These are phyloP conservation scores for Drosophila subobscura DNA, from an alignment of 1,140 invertebrate genomes.

Conservation along the genomic window DNA sequence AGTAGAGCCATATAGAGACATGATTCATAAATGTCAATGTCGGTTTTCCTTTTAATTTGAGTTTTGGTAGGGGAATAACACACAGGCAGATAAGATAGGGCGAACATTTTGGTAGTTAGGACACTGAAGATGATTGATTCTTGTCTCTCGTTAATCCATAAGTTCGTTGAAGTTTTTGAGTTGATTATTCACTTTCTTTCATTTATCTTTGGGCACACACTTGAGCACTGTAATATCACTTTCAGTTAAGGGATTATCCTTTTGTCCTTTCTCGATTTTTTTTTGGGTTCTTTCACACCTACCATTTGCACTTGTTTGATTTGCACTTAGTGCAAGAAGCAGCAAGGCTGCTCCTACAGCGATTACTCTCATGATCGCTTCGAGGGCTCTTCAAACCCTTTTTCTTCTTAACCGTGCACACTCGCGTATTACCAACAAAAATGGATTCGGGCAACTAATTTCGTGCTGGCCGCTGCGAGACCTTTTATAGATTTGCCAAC, in stretches of 20 bases:
- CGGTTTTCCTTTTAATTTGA: slow-evolving; percentile 12
- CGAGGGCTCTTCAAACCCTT: slow-evolving; percentile 20
- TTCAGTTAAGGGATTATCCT: not conserved
- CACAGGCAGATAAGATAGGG: slow-evolving; percentile 29
- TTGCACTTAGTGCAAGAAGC: slow-evolving; percentile 30
- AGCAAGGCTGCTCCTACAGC: slow-evolving; percentile 40
- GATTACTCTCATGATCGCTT: slow-evolving; percentile 39
- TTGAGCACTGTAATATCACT: not conserved
- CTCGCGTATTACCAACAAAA: slow-evolving; percentile 29
- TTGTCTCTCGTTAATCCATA: not conserved
- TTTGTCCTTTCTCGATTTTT: slow-evolving; percentile 8
- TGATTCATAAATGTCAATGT: slow-evolving; percentile 32
- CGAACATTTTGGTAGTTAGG: not conserved
- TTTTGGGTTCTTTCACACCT: slow-evolving; percentile 8
- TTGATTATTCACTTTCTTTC: not conserved
- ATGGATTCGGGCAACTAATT: slow-evolving; percentile 44
- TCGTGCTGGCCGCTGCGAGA: slow-evolving; percentile 7
- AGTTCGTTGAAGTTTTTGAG: not conserved
- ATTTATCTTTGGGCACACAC: not conserved
- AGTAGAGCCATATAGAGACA: slow-evolving; percentile 9
- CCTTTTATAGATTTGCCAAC: slow-evolving; percentile 34
- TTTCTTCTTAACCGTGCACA: not conserved
- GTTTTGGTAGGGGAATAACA: slow-evolving; percentile 30
- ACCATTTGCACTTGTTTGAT: slow-evolving; percentile 22
- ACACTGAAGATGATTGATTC: not conserved